Evolutionary conservation across 2,797 vertebrate species (phyloP).

Genomic region (Myotis findleyi): DNA sequence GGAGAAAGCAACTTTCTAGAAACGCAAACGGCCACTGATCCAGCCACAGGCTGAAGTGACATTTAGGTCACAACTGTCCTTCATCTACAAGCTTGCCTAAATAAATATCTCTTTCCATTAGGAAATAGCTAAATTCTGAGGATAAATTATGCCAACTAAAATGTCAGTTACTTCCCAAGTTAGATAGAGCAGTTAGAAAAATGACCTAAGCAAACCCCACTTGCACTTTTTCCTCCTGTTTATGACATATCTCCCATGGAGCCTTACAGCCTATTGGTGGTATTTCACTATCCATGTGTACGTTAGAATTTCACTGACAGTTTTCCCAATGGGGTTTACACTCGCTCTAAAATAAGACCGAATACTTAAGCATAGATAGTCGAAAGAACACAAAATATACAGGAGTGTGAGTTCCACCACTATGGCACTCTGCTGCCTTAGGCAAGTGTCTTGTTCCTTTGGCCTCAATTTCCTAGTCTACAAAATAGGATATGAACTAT

Average conservation of each 20-base stretch:
- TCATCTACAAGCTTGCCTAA: slow-evolving; percentile 32
- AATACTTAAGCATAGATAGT: not conserved
- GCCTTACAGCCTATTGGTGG: not conserved
- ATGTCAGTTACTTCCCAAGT: not conserved
- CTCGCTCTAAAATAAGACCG: slow-evolving; percentile 7
- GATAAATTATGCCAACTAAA: not conserved
- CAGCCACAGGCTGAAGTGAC: slow-evolving; percentile 52
- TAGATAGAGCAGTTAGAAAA: not conserved
- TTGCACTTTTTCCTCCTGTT: not conserved
- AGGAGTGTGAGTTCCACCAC: not conserved
- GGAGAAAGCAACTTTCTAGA: slow-evolving; percentile 25
- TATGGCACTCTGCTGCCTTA: not conserved
- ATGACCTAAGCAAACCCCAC: not conserved
- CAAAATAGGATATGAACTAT: slow-evolving; percentile 18
- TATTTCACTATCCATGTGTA: not conserved
- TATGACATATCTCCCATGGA: not conserved
- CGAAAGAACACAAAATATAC: not conserved
- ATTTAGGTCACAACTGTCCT: not conserved
- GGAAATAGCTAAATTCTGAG: slow-evolving; percentile 40
- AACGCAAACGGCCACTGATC: not conserved
- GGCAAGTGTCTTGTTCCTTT: slow-evolving; percentile 41
- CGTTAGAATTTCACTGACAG: not conserved
- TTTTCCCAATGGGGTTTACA: not conserved
- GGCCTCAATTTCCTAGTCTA: slow-evolving; percentile 54
- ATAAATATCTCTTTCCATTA: not conserved